Conservation (phyloP, 2,888 invertebrate genomes). For the Spilarctia lutea region DNA sequence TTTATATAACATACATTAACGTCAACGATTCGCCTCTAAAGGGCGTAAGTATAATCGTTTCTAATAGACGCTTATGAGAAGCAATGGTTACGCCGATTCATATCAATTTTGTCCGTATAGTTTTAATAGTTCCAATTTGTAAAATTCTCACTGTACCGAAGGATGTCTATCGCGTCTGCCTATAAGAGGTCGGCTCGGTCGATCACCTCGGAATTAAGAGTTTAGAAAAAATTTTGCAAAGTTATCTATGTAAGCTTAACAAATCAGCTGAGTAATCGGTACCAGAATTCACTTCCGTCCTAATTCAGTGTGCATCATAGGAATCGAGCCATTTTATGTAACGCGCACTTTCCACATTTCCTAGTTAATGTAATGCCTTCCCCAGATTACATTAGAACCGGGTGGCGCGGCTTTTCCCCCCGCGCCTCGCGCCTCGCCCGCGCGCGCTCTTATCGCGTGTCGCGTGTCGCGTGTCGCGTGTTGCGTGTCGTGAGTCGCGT, state of each 20-base stretch:
- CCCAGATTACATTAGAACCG: constrained; percentile 80
- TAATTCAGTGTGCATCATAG: constrained; percentile 86
- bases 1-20: constrained; percentile 58
- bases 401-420: constrained; percentile 37
- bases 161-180: constrained; percentile 71
- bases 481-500: no score
- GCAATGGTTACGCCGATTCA: constrained; percentile 85
- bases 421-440: constrained; percentile 42
- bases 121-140: constrained; percentile 85
- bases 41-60: constrained; percentile 80
- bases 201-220: constrained; percentile 71
- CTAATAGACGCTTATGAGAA: constrained; percentile 81
- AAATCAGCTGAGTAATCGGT: constrained; percentile 85
- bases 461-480: constrained; percentile 35
- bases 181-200: constrained; percentile 69
- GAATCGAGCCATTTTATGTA: constrained; percentile 87
- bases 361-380: constrained; percentile 82
- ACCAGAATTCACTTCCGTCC: constrained; percentile 87
- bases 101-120: constrained; percentile 86
- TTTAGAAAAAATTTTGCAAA: constrained; percentile 82
- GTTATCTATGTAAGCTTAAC: constrained; percentile 84
- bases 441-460: constrained; percentile 35
- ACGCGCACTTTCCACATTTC: constrained; percentile 80
- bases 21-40: constrained; percentile 71
- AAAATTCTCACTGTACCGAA: constrained; percentile 82